Conservation (phyloP, 2,113 vertebrate genomes). For the Actenoides hombroni region DNA sequence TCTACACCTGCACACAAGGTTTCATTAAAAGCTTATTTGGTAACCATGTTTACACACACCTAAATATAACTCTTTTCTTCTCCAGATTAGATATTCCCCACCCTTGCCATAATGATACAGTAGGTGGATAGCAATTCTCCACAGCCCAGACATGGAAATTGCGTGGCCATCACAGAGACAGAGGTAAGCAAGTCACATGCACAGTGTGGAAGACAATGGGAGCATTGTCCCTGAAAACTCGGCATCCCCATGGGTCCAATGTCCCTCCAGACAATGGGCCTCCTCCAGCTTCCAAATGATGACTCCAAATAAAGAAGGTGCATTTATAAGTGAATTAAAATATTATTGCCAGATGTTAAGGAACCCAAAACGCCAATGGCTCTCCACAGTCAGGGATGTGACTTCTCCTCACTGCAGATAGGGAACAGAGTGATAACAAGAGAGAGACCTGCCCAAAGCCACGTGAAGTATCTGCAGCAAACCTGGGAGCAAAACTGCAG, state of each 20-base stretch:
- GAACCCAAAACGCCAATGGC: background rate
- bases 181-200: background rate
- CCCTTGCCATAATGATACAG: background rate
- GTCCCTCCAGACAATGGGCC: background rate
- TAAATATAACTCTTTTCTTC: constrained; percentile 25
- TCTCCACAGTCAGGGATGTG: background rate
- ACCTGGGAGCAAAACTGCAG: background rate
- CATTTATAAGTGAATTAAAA: background rate
- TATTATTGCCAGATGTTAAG: background rate
- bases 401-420: background rate
- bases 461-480: background rate
- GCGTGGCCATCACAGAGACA: background rate
- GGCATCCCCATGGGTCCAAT: background rate
- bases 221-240: background rate
- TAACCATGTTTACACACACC: background rate
- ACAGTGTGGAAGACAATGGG: fast-evolving
- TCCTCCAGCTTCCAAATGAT: background rate
- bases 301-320: background rate
- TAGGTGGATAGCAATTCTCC: background rate
- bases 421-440: background rate
- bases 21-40: constrained; percentile 23
- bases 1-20: background rate
- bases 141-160: constrained; percentile 21
- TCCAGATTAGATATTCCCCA: background rate
- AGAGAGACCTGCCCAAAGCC: background rate